These are phyloP conservation scores for Onchidella celtica DNA, from an alignment of 2,888 invertebrate species.

Conservation along the genomic window DNA sequence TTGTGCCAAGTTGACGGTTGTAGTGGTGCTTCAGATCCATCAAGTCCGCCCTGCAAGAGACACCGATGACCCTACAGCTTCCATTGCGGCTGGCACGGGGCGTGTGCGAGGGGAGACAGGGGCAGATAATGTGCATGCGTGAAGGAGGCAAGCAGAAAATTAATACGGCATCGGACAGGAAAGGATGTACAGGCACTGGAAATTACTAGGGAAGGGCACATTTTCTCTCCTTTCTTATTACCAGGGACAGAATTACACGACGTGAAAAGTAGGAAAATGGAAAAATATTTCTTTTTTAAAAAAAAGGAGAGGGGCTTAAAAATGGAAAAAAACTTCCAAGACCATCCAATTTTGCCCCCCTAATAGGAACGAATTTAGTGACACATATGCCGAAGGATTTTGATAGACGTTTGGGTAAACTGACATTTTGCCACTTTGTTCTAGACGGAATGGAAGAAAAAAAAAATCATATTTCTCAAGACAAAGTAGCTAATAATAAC, in stretches of 20 bases:
- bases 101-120: constrained; percentile 18
- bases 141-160: constrained; percentile 35
- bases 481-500: too few species aligned
- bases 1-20: constrained; percentile 17
- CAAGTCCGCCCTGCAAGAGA: constrained; percentile 15
- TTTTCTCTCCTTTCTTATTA: neutral
- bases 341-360: too few species aligned
- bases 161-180: constrained; percentile 38
- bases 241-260: too few species aligned
- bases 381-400: too few species aligned
- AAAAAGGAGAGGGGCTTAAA: neutral
- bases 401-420: too few species aligned
- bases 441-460: too few species aligned
- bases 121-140: constrained; percentile 34
- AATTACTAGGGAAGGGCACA: constrained; percentile 15
- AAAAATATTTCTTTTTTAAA: neutral
- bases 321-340: neutral
- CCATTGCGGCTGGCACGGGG: neutral
- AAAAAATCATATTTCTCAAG: too few species aligned
- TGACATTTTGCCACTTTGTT: too few species aligned
- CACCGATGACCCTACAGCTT: constrained; percentile 25
- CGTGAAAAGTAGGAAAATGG: neutral
- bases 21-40: constrained; percentile 24
- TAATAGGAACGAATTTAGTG: too few species aligned
- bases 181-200: constrained; percentile 20